A percentile compares a stretch with the other conserved stretches of the same genome.
Conservation (phyloP, 2,888 invertebrate genomes). For the Ormia ochracea region DNA sequence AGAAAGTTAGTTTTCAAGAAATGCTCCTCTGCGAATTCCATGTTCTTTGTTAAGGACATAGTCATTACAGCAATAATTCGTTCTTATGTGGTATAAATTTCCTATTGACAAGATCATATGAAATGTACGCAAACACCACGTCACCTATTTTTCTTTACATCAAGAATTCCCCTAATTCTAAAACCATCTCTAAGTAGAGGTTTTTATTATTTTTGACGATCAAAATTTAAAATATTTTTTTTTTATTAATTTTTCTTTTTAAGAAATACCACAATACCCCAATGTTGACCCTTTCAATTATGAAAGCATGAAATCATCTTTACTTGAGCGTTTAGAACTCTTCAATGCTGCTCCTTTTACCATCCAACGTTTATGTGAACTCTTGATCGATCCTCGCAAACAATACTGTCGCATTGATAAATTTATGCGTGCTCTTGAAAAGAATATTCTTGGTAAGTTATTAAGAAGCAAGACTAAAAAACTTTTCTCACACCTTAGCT, state of each 20-base stretch:
- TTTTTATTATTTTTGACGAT: no score
- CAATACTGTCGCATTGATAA: slow-evolving; percentile 98
- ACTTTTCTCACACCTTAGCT: slow-evolving; percentile 47
- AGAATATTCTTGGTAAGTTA: slow-evolving; percentile 84
- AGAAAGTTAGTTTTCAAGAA: no score
- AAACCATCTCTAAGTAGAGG: no score
- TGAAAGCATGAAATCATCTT: slow-evolving; percentile 89
- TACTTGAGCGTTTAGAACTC: slow-evolving; percentile 88
- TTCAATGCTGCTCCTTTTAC: slow-evolving; percentile 96
- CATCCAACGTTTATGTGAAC: slow-evolving; percentile 95
- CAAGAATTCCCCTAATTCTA: no score
- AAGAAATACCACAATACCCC: slow-evolving; percentile 90
- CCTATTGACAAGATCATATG: no score
- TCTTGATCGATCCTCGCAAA: slow-evolving; percentile 91
- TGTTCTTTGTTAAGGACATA: no score
- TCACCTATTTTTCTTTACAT: no score
- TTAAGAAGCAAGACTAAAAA: background rate
- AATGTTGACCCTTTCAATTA: slow-evolving; percentile 95
- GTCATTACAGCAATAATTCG: no score
- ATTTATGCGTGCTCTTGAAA: slow-evolving; percentile 97
- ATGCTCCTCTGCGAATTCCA: no score
- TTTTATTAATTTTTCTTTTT: slow-evolving; percentile 60
- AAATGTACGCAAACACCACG: no score
- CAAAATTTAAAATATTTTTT: no score
- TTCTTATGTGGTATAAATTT: no score